phyloP scores from a whole-genome alignment of 2,113 vertebrate species.

The Caracal caracal region DNA sequence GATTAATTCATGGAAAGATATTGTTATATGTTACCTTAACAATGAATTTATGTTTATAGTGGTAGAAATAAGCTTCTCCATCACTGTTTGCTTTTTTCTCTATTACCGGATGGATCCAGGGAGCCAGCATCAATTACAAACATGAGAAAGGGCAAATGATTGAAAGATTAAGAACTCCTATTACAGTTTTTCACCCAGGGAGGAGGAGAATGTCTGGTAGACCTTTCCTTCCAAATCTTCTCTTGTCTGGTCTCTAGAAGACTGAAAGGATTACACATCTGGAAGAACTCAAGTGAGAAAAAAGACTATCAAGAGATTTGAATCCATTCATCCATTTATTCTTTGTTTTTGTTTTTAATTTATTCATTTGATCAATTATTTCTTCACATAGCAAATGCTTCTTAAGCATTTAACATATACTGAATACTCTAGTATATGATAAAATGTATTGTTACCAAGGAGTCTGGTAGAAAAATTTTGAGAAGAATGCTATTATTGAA shows the following conservation, averaged over 20 bases:
- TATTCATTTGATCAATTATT: neutral
- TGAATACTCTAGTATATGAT: neutral
- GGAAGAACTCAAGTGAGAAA: neutral
- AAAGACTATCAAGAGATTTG: neutral
- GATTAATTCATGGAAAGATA: slow-evolving; percentile 8
- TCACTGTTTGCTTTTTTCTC: neutral
- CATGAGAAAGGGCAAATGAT: neutral
- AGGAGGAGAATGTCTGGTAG: neutral
- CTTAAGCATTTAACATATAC: neutral
- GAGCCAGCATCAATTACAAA: neutral
- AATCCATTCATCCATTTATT: neutral
- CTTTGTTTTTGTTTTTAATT: neutral
- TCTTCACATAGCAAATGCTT: neutral
- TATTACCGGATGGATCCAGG: neutral
- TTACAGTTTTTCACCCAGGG: neutral
- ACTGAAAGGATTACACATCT: neutral
- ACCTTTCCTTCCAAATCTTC: neutral
- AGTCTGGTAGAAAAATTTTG: neutral
- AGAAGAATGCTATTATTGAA: neutral
- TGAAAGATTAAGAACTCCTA: neutral
- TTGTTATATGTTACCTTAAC: neutral
- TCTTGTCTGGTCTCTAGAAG: neutral
- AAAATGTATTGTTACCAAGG: neutral
- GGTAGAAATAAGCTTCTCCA: neutral
- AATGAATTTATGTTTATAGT: neutral